These are phyloP conservation scores for Oryzias melastigma DNA, from an alignment of 2,113 vertebrate species.

Conservation along the genomic window DNA sequence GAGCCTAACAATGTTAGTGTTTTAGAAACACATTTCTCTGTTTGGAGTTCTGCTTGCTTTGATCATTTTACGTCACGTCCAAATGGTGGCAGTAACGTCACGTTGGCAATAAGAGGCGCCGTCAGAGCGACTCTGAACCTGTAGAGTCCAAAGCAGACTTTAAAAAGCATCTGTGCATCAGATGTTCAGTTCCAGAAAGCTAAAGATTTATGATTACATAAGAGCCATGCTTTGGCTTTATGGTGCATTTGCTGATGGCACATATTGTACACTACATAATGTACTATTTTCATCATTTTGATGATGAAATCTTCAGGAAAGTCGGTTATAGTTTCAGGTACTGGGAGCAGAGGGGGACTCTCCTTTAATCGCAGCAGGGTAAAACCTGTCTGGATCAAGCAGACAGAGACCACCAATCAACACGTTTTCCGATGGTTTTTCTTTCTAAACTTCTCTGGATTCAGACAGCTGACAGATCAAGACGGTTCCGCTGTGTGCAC, in stretches of 20 bases:
- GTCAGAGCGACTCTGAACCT: background rate
- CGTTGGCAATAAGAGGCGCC: background rate
- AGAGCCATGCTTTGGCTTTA: background rate
- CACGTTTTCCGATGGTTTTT: background rate
- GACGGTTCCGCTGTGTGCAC: background rate
- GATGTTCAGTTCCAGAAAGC: background rate
- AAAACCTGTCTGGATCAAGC: background rate
- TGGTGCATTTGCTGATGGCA: background rate
- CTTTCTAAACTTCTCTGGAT: background rate
- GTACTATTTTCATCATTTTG: no score
- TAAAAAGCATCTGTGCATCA: constrained; percentile 20
- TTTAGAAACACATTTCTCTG: background rate
- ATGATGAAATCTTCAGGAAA: no score
- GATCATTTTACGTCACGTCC: constrained; percentile 36
- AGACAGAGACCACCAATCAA: background rate
- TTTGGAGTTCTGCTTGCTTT: constrained; percentile 8
- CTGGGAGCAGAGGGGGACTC: no score
- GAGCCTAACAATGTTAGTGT: no score
- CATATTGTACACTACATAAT: background rate
- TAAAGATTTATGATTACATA: background rate
- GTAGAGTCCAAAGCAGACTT: background rate
- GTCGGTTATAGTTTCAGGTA: no score
- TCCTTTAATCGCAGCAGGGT: background rate
- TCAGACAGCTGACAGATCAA: background rate
- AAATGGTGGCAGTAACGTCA: constrained; percentile 63